A percentile compares a stretch with the other conserved stretches of the same genome.
phyloP scores from a whole-genome alignment of 1,140 invertebrate genomes.

The Rhagoletis zephyria region DNA sequence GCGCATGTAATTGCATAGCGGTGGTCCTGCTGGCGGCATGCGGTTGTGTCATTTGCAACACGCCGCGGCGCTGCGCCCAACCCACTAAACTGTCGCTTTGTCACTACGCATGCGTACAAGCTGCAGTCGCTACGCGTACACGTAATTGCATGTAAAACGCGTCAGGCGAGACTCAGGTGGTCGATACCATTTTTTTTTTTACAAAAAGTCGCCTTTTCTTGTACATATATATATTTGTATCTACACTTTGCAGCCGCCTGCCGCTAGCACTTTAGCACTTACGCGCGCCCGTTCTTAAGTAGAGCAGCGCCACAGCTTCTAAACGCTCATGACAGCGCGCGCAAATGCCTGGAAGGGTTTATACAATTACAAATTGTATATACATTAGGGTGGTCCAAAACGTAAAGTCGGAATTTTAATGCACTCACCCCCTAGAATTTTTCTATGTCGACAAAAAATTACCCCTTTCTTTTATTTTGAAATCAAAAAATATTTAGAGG shows the following conservation, averaged over 20 bases:
- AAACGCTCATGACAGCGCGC: neutral
- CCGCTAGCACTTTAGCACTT: conserved; percentile 43
- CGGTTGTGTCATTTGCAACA: neutral
- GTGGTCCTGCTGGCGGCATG: neutral
- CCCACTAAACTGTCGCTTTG: neutral
- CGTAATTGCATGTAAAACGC: neutral
- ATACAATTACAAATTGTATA: neutral
- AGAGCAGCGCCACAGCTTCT: conserved; percentile 20
- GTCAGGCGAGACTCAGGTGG: neutral
- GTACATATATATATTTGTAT: neutral
- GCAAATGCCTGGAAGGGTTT: conserved; percentile 34
- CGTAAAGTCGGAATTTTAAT: no score
- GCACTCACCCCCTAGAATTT: no score
- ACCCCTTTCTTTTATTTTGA: no score
- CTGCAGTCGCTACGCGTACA: no score
- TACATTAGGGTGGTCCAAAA: no score
- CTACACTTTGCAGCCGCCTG: neutral
- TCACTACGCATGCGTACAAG: neutral
- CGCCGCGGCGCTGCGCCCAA: conserved; percentile 3
- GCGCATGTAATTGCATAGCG: conserved; percentile 2
- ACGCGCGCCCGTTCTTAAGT: neutral
- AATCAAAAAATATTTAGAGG: no score
- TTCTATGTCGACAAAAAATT: no score
- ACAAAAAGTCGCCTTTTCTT: neutral
- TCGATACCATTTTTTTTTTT: conserved; percentile 6